A percentile compares a stretch with the other conserved stretches of the same genome.
phyloP scores from a whole-genome alignment of 1,140 invertebrate genomes.

The Goniozus legneri region DNA sequence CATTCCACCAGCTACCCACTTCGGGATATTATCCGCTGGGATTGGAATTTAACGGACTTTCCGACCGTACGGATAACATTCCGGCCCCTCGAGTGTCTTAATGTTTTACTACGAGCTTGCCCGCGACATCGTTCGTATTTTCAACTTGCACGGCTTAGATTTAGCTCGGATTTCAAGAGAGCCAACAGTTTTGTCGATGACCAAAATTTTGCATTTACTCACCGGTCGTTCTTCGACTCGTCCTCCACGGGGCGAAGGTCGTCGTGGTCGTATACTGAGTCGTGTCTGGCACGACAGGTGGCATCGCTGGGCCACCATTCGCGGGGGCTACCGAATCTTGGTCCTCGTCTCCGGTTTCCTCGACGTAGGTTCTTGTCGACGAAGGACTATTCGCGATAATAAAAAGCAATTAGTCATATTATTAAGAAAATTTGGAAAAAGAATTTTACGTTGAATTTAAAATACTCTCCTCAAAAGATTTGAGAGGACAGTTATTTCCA shows the following conservation, averaged over 20 bases:
- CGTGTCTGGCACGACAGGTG: conserved; percentile 38
- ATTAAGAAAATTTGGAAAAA: conserved; percentile 4
- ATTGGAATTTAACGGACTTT: too few relatives aligned
- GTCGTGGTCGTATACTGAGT: conserved; percentile 39
- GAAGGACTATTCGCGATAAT: conserved; percentile 33
- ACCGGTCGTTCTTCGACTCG: conserved; percentile 47
- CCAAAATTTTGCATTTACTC: conserved; percentile 18
- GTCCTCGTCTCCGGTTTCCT: conserved; percentile 30
- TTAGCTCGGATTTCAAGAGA: too few relatives aligned
- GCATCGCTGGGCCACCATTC: conserved; percentile 30
- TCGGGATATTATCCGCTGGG: too few relatives aligned
- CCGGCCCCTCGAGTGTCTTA: conserved; percentile 18
- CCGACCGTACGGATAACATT: too few relatives aligned
- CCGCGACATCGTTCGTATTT: neutral
- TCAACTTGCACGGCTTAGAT: conserved; percentile 9
- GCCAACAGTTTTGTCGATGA: too few relatives aligned
- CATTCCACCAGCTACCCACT: too few relatives aligned
- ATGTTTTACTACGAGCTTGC: conserved; percentile 16
- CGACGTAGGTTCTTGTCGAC: conserved; percentile 31
- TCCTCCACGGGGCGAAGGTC: conserved; percentile 44
- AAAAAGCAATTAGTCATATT: conserved; percentile 7
- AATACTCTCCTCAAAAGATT: too few relatives aligned
- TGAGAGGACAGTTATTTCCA: too few relatives aligned
- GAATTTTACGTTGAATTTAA: too few relatives aligned
- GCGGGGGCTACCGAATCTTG: conserved; percentile 25